Conservation (phyloP, 2,113 vertebrate genomes). For the Kryptolebias marmoratus region DNA sequence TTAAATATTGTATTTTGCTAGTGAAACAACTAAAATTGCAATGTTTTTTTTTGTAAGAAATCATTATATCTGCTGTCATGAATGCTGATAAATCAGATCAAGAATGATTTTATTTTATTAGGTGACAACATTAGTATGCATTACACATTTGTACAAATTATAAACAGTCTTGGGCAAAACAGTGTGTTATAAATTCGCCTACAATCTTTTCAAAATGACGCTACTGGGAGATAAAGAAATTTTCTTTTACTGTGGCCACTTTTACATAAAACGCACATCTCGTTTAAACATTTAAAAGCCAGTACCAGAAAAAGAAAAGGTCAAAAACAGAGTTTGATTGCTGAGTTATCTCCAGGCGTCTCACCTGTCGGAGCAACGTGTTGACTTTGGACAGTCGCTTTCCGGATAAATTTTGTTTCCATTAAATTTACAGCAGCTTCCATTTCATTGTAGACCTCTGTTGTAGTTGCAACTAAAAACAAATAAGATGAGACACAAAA, state of each 20-base stretch:
- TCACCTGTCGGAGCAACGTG: constrained; percentile 47
- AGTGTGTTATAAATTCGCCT: no score
- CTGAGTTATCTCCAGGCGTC: neutral
- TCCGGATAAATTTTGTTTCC: constrained; percentile 39
- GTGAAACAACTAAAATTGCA: no score
- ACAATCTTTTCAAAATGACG: no score
- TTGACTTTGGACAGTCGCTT: constrained; percentile 24
- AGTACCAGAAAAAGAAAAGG: neutral
- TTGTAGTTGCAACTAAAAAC: constrained; percentile 36
- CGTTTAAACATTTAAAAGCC: neutral
- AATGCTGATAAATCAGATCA: no score
- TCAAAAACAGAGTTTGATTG: constrained; percentile 2
- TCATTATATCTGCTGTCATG: no score
- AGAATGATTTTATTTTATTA: no score
- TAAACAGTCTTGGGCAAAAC: no score
- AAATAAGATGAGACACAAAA: constrained; percentile 10
- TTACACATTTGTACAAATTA: no score
- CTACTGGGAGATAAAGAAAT: neutral
- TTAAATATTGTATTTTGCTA: no score
- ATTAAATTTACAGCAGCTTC: constrained; percentile 31
- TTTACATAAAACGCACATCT: neutral
- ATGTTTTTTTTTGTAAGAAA: no score
- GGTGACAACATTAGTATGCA: neutral
- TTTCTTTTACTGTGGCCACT: neutral
- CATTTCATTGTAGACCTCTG: constrained; percentile 48